Evolutionary conservation across 2,113 vertebrate species (phyloP), one percentile per base, ranked within the genome.

Genomic region (Lophotis ruficrista): DNA sequence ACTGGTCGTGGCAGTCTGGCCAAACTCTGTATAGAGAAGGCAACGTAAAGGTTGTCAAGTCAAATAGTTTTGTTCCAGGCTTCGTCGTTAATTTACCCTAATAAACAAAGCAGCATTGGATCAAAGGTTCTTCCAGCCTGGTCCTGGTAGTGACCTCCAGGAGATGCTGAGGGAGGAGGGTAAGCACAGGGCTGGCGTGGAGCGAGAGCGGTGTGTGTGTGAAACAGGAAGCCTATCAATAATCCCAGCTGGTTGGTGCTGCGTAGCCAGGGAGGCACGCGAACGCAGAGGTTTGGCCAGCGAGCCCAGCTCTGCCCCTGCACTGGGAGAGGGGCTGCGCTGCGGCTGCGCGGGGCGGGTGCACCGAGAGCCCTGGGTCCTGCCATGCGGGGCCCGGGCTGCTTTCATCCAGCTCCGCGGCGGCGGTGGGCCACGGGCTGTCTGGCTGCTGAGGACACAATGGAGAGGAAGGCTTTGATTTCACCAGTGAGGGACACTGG

Each of bases 381-480:
- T 12, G 5, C 9, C 0, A 11, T 3, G 7, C 2, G 10, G 23
- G 85, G 53, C 22, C 8, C 1, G 3, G 10, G 7, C 1, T 58
- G 38, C 95, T 81, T 79, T 82, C 38, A 43, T 81, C 13, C 83
- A 15, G 53, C 77, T 12, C 57, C 5, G 3, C 2, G 1, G 71
- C 72, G 84, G 89, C 93, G 50, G 62, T 56, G 8, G 27, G 93
- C 91, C 96, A 80, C 2, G 25, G 75, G 78, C 77, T 57, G 81
- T 33, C 56, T 48, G 1, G 2, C 91, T 24, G 48, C 93, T 19
- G 61, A 33, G 71, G 45, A 27, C 57, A 91, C 93, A 87, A 82
- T 79, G 84, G 85, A 35, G 82, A 95, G 92, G 94, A 96, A 96
- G 57, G 95, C 96, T 96, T 96, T 95, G 94, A 96, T 96, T 94